A percentile compares a stretch with the other conserved stretches of the same genome.
Conservation (phyloP, 1,140 invertebrate genomes). For the Lepidostoma basale region DNA sequence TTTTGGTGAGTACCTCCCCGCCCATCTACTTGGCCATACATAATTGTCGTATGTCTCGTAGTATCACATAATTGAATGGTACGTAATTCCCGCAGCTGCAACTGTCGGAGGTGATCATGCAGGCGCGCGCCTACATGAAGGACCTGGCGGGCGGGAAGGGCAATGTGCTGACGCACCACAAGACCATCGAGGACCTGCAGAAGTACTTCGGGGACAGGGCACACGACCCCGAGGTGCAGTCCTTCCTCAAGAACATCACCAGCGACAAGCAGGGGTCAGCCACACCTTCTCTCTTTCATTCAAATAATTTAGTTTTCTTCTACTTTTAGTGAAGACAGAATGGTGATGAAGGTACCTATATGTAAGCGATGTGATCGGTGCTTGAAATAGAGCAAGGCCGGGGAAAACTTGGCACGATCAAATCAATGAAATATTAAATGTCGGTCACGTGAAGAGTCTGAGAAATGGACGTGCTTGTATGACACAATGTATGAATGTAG, state of each 20-base stretch:
- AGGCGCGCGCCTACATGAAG: slow-evolving; percentile 90
- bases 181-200: slow-evolving; percentile 85
- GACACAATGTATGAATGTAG: too few relatives aligned
- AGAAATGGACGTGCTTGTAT: too few relatives aligned
- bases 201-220: slow-evolving; percentile 83
- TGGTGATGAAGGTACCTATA: too few relatives aligned
- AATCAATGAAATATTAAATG: too few relatives aligned
- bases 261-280: slow-evolving; percentile 87
- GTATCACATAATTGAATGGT: background rate
- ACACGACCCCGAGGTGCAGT: slow-evolving; percentile 77
- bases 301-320: slow-evolving; percentile 15
- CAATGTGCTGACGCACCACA: slow-evolving; percentile 82
- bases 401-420: too few relatives aligned
- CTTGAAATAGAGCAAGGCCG: too few relatives aligned
- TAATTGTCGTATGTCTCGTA: too few relatives aligned
- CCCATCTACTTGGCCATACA: too few relatives aligned
- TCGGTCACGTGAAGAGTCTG: too few relatives aligned
- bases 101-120: slow-evolving; percentile 96
- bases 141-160: slow-evolving; percentile 83
- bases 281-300: background rate
- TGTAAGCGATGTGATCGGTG: too few relatives aligned
- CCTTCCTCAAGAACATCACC: slow-evolving; percentile 90
- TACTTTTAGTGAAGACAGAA: background rate
- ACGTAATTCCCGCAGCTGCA: slow-evolving; percentile 78
- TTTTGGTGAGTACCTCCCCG: slow-evolving; percentile 76